A percentile compares a stretch with the other conserved stretches of the same genome.
Conservation (phyloP, 1,140 invertebrate genomes). For the Trissolcus basalis region DNA sequence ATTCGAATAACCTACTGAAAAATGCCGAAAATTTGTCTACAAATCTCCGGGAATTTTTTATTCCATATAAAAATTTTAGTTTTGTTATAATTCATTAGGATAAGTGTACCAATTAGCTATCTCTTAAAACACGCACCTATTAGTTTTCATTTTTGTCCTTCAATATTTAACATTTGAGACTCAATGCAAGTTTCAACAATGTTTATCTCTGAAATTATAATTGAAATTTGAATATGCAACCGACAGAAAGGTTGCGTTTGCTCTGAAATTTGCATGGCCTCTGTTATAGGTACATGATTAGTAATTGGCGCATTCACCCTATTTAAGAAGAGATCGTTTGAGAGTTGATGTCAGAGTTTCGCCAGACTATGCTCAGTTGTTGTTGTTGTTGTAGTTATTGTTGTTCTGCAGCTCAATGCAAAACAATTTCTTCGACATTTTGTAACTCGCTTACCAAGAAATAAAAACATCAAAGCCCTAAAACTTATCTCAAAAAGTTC, state of each 20-base stretch:
- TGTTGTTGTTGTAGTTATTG: too few relatives aligned
- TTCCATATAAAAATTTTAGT: background rate
- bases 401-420: constrained; percentile 9
- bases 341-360: constrained; percentile 25
- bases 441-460: background rate
- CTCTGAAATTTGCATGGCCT: too few relatives aligned
- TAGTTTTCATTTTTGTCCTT: constrained; percentile 4
- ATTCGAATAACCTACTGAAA: constrained; percentile 47
- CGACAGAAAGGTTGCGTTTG: too few relatives aligned
- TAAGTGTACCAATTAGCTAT: too few relatives aligned
- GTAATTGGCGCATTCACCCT: too few relatives aligned
- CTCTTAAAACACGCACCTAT: too few relatives aligned
- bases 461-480: constrained; percentile 2
- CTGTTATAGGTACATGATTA: too few relatives aligned
- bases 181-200: too few relatives aligned
- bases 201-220: too few relatives aligned
- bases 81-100: too few relatives aligned
- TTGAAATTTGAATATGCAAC: too few relatives aligned
- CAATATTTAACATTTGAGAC: background rate
- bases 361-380: constrained; percentile 31
- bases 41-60: constrained; percentile 27
- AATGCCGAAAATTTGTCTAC: constrained; percentile 7
- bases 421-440: constrained; percentile 13
- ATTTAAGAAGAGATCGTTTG: constrained; percentile 27
- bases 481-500: background rate